Evolutionary conservation across 1,140 invertebrate genomes (phyloP).

Genomic region (Pseudomyrmex flavicornis): DNA sequence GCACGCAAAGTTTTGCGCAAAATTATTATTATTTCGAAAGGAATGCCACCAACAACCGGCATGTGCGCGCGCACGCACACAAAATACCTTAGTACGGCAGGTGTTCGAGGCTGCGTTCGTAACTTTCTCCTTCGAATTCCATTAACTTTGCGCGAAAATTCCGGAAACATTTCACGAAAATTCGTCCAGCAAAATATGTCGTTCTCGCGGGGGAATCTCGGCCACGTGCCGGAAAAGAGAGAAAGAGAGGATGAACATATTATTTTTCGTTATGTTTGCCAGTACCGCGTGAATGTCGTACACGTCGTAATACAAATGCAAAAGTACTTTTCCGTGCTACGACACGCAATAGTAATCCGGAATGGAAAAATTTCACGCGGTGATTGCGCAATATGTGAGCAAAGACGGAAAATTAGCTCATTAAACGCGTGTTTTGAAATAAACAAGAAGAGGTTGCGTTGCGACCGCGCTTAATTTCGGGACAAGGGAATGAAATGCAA

Average conservation of each 20-base stretch:
- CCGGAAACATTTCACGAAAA: constrained; percentile 60
- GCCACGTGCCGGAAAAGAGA: constrained; percentile 47
- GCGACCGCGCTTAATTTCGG: constrained; percentile 10
- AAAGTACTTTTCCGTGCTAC: constrained; percentile 30
- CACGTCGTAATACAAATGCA: constrained; percentile 16
- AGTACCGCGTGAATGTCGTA: constrained; percentile 11
- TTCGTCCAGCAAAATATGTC: constrained; percentile 55
- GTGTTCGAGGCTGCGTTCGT: constrained; percentile 51
- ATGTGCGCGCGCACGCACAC: constrained; percentile 40
- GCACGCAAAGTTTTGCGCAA: constrained; percentile 23
- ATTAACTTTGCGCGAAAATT: constrained; percentile 62
- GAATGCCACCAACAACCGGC: constrained; percentile 47
- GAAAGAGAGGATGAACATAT: neutral
- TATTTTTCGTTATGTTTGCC: constrained; percentile 37
- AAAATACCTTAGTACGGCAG: constrained; percentile 46
- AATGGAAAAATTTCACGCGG: constrained; percentile 11
- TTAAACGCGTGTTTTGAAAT: neutral
- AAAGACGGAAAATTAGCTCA: neutral
- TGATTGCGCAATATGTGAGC: neutral
- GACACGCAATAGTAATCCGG: neutral
- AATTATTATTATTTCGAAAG: constrained; percentile 50
- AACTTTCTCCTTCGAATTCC: constrained; percentile 58
- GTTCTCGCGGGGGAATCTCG: constrained; percentile 53
- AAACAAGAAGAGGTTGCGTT: constrained; percentile 36
- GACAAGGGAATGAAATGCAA: constrained; percentile 27